phyloP scores from a whole-genome alignment of 1,140 invertebrate genomes.

The Melitaea cinxia region DNA sequence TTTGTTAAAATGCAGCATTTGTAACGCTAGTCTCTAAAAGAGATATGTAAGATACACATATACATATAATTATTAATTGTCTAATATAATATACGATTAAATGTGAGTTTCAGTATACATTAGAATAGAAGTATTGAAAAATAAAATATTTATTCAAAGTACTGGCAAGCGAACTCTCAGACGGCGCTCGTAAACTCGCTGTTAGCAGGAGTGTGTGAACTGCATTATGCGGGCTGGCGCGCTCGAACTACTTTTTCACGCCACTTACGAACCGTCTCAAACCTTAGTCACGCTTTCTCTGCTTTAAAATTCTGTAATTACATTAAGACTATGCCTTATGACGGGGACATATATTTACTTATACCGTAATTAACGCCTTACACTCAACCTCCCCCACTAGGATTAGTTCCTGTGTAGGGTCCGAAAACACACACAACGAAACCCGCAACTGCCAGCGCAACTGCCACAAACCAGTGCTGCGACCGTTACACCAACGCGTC shows the following conservation, averaged over 20 bases:
- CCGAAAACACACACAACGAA: no score
- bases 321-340: background rate
- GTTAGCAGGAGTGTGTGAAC: constrained; percentile 10
- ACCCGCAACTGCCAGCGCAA: no score
- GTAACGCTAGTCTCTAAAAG: background rate
- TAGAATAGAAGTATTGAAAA: no score
- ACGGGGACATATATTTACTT: background rate
- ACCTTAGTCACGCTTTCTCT: constrained; percentile 8
- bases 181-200: constrained; percentile 2
- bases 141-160: background rate
- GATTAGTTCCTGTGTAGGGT: no score
- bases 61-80: no score
- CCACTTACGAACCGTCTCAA: constrained; percentile 9
- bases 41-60: no score
- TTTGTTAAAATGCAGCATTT: background rate
- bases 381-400: no score
- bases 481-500: no score
- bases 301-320: constrained; percentile 2
- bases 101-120: no score
- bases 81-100: no score
- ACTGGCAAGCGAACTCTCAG: constrained; percentile 14
- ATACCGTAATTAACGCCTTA: no score
- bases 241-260: constrained; percentile 2
- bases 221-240: constrained; percentile 11
- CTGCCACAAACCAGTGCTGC: no score